phyloP scores from a whole-genome alignment of 2,113 vertebrate species.

The Cacatua alba region DNA sequence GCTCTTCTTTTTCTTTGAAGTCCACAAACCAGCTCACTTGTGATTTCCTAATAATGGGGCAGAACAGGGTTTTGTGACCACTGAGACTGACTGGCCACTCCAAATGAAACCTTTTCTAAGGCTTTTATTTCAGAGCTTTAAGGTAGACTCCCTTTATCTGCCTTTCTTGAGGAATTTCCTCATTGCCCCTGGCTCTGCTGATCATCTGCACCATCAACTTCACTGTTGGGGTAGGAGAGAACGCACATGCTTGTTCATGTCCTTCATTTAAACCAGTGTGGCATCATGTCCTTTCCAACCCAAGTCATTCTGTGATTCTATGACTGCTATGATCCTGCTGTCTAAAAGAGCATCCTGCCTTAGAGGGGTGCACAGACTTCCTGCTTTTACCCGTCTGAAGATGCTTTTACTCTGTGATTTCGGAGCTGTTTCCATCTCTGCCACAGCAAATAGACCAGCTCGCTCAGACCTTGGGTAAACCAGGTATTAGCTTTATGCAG shows the following conservation, averaged over 20 bases:
- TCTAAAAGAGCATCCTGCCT: background rate
- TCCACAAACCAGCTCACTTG: background rate
- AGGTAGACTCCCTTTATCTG: fast-evolving
- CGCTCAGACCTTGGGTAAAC: background rate
- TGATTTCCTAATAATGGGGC: background rate
- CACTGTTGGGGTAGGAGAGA: background rate
- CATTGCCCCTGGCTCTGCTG: background rate
- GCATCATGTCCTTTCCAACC: background rate
- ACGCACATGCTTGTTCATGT: background rate
- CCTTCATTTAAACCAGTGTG: background rate
- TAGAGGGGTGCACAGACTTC: constrained; percentile 8
- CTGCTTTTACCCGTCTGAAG: constrained; percentile 18
- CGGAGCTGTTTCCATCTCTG: background rate
- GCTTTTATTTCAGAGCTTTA: background rate
- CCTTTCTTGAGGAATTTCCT: background rate
- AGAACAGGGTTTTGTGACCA: background rate
- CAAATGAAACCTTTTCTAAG: background rate
- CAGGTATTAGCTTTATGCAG: background rate
- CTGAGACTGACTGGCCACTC: background rate
- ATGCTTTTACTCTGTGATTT: background rate
- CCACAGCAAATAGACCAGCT: background rate
- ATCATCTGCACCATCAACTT: fast-evolving
- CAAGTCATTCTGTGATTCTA: background rate
- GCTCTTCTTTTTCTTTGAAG: background rate
- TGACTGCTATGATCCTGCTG: background rate